Base-by-base conservation (phyloP, 2,113 vertebrate genomes). In the Sigmodon hispidus region DNA sequence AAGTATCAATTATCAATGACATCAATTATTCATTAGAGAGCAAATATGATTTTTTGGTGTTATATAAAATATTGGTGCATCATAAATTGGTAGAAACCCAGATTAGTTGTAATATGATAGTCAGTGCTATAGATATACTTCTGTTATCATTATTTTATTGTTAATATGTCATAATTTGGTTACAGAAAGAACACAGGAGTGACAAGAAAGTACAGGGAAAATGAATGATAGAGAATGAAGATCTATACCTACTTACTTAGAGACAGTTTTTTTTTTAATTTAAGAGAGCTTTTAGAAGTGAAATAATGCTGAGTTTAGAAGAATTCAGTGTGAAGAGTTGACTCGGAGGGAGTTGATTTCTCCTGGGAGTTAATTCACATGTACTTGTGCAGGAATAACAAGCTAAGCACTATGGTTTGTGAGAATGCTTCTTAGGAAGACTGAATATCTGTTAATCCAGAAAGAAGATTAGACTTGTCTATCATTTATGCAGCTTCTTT, bases 361-460 rank as follows among this genome's bases (percentile, higher is more conserved):
- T 67, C 31, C 52, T 55, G 57, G 43, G 59, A 86, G 40, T 86
- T 80, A 85, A 48, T 89, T 73, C 40, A 70, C 89, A 65, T 92
- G 52, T 81, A 63, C 75, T 94, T 90, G 59, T 76, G 91, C 80
- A 43, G 36, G 45, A 40, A 89, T 59, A 92, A 40, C 43, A 81
- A 76, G 59, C 65, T 76, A 89, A 89, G 24, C 31, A 87, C 57
- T 75, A 19, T 81, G 36, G 86, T 77, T 90, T 73, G 34, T 83
- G 73, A 93, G 61, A 92, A 19, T 40, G 26, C 40, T 81, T 87
- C 75, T 83, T 87, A 26, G 48, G 87, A 91, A 76, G 67, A 70
- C 0, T 69, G 65, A 69, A 3, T 70, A 76, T 94, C 67, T 95
- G n/a, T 94, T 90, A 95, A 95, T 94, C 67, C 92, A 77, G 87